These are phyloP conservation scores for Acanthurus lineatus DNA, from an alignment of 2,797 vertebrate genomes.

Conservation along the genomic window DNA sequence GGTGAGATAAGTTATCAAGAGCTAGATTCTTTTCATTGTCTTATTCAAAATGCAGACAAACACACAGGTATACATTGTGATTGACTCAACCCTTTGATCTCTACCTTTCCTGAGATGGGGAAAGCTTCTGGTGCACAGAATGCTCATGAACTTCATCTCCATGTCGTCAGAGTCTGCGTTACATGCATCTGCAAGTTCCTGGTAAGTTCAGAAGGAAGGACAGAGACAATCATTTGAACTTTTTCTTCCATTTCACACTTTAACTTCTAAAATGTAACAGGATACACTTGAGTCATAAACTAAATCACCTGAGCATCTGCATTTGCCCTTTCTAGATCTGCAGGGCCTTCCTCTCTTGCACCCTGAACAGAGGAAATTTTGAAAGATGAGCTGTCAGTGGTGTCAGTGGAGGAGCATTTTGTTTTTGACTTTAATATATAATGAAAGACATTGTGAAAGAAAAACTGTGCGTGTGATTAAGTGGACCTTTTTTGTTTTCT, in stretches of 20 bases:
- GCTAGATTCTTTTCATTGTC: not conserved
- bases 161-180: constrained; percentile 91
- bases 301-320: constrained; percentile 92
- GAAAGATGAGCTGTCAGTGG: not conserved
- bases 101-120: constrained; percentile 94
- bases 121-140: constrained; percentile 96
- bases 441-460: not conserved
- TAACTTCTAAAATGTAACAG: not conserved
- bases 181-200: constrained; percentile 93
- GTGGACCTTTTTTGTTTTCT: constrained; percentile 19
- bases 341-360: constrained; percentile 91
- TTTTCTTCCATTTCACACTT: constrained; percentile 10
- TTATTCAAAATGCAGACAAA: not conserved
- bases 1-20: not conserved
- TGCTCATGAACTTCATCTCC: constrained; percentile 94
- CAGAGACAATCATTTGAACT: constrained; percentile 26
- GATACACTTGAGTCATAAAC: not conserved
- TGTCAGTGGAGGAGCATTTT: constrained; percentile 11
- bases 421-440: not conserved
- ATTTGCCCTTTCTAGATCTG: constrained; percentile 84
- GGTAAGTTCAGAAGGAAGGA: constrained; percentile 35
- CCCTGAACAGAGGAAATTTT: constrained; percentile 83
- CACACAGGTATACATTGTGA: not conserved
- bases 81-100: not conserved
- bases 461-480: constrained; percentile 3